A percentile compares a stretch with the other conserved stretches of the same genome.
These are phyloP conservation scores for Ariopsis seemanni DNA, from an alignment of 2,113 vertebrate species.

Conservation along the genomic window DNA sequence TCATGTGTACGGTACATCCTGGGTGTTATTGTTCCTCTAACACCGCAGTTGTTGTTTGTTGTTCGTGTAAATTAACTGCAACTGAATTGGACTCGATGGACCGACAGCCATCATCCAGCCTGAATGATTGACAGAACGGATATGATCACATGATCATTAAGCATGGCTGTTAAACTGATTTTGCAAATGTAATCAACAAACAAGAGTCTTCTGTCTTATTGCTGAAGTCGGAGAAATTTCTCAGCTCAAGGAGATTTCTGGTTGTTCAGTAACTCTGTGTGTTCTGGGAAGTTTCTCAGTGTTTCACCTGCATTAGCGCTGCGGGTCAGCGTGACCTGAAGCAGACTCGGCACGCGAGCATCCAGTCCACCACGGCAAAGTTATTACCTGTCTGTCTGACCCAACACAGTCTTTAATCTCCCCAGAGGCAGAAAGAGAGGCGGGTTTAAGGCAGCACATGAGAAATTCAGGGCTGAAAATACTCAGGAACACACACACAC, in stretches of 20 bases:
- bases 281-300: conserved; percentile 3
- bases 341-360: background rate
- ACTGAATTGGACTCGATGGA: background rate
- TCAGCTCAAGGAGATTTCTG: conserved; percentile 16
- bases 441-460: background rate
- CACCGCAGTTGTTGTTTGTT: too few relatives aligned
- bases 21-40: background rate
- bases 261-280: background rate
- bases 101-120: background rate
- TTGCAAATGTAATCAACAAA: background rate
- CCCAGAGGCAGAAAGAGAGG: conserved; percentile 12
- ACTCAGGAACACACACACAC: conserved; percentile 5
- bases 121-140: background rate
- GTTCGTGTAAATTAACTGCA: background rate
- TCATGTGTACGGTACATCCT: too few relatives aligned
- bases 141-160: background rate
- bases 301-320: conserved; percentile 3
- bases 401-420: conserved; percentile 46
- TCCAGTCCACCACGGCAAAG: conserved; percentile 23
- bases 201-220: background rate
- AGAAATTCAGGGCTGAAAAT: conserved; percentile 21
- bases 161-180: background rate
- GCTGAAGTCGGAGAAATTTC: background rate
- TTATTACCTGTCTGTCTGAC: conserved; percentile 45
- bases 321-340: conserved; percentile 13